phyloP scores from a whole-genome alignment of 2,113 vertebrate genomes.

The Dicaeum eximium region DNA sequence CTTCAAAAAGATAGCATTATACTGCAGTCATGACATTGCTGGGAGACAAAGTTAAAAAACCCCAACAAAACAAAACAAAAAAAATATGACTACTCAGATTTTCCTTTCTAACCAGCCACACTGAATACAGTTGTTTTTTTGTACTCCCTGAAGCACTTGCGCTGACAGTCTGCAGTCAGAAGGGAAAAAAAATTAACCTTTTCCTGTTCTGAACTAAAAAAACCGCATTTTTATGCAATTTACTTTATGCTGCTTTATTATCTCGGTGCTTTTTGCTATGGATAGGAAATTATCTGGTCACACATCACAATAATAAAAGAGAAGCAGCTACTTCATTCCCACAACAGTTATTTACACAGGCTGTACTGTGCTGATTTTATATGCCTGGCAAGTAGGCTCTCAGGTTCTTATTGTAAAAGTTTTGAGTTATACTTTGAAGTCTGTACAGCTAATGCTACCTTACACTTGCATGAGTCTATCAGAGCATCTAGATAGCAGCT shows the following conservation, averaged over 20 bases:
- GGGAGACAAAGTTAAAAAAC: background rate
- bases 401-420: background rate
- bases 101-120: constrained; percentile 4
- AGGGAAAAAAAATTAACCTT: background rate
- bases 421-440: background rate
- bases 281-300: background rate
- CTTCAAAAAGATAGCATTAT: background rate
- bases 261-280: background rate
- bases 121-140: background rate
- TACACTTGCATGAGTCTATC: background rate
- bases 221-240: background rate
- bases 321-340: background rate
- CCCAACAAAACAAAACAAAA: background rate
- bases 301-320: background rate
- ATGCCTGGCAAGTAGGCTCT: background rate
- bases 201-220: background rate
- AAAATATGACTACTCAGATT: background rate
- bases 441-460: background rate
- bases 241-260: background rate
- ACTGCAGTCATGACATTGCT: background rate
- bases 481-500: background rate
- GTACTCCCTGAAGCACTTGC: background rate
- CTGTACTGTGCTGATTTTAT: background rate
- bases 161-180: background rate
- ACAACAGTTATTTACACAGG: background rate